Evolutionary conservation across 2,888 invertebrate genomes (phyloP).

Genomic region (Apamea anceps): DNA sequence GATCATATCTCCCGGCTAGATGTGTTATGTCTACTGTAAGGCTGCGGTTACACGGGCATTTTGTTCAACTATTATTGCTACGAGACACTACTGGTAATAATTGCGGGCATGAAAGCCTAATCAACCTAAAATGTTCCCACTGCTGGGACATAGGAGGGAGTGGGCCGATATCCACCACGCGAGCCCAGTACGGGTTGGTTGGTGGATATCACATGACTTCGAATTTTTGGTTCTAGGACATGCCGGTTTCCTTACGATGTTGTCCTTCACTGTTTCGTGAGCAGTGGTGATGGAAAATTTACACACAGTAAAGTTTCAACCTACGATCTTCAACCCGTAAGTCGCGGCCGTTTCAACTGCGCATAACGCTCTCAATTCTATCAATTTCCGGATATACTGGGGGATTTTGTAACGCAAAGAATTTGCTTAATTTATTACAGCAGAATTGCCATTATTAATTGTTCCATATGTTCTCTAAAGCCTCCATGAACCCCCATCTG

Average conservation of each 20-base stretch:
- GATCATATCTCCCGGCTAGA: constrained; percentile 63
- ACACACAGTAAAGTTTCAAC: neutral
- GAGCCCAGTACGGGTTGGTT: neutral
- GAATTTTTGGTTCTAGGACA: neutral
- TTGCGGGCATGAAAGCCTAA: neutral
- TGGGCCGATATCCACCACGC: neutral
- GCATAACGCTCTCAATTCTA: neutral
- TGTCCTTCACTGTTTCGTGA: neutral
- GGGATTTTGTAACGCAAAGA: neutral
- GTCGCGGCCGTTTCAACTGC: too few species aligned
- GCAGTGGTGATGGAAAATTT: neutral
- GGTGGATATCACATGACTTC: neutral
- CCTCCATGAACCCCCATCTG: neutral
- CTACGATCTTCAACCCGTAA: too few species aligned
- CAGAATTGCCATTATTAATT: neutral
- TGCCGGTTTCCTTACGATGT: neutral
- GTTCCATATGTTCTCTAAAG: neutral
- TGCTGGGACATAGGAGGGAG: neutral
- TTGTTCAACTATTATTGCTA: neutral
- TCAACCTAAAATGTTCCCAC: neutral
- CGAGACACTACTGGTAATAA: neutral
- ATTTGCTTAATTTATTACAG: neutral
- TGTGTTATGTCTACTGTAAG: constrained; percentile 26
- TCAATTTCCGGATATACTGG: neutral
- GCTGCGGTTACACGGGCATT: neutral